Percentiles rank a stretch among this genome's conserved stretches.
Conservation (phyloP, 2,113 vertebrate genomes). For the Epinephelus lanceolatus region DNA sequence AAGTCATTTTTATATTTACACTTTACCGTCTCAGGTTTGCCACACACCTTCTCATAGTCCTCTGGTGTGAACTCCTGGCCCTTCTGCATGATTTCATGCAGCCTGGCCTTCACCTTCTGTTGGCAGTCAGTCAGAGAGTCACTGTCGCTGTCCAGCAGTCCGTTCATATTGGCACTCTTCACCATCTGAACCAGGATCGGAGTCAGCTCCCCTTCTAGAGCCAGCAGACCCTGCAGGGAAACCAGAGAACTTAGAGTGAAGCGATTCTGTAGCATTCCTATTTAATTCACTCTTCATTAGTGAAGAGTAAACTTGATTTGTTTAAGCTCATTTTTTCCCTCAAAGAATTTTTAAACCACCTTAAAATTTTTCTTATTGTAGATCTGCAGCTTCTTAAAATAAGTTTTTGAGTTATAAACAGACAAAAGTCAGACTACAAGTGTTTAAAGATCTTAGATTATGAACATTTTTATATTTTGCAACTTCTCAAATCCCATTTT, state of each 20-base stretch:
- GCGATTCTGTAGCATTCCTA: background rate
- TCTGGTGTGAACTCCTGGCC: conserved; percentile 88
- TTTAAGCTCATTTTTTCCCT: background rate
- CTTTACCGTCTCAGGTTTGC: background rate
- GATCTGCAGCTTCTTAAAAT: background rate
- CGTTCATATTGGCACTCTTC: conserved; percentile 99
- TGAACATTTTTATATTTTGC: no score
- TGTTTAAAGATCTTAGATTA: no score
- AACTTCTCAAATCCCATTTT: no score
- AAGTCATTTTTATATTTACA: background rate
- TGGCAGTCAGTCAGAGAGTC: conserved; percentile 97
- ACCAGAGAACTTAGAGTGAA: background rate
- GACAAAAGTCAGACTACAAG: no score
- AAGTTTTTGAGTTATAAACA: no score
- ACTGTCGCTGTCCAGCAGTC: conserved; percentile 95
- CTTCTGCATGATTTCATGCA: conserved; percentile 97
- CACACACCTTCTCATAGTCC: conserved; percentile 91
- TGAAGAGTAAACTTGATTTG: background rate
- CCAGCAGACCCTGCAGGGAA: conserved; percentile 90
- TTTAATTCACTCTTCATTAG: no score
- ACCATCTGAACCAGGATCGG: conserved; percentile 99
- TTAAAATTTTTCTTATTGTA: background rate
- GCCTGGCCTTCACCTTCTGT: conserved; percentile 92
- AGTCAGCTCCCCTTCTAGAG: conserved; percentile 95
- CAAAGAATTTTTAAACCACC: background rate